A percentile compares a stretch with the other conserved stretches of the same genome.
Conservation (phyloP, 2,888 invertebrate species). For the Erebia epiphron region DNA sequence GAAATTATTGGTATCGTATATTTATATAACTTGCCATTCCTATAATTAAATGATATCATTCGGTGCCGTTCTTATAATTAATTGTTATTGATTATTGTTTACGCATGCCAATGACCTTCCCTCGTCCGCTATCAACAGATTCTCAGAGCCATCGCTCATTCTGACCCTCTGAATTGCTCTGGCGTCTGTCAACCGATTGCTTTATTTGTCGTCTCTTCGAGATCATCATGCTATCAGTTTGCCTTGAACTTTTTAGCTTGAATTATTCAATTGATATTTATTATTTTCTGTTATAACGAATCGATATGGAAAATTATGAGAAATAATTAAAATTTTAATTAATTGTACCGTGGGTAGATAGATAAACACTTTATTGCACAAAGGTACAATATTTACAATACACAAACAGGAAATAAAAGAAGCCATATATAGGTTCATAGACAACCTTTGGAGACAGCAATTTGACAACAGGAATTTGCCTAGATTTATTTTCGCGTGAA, state of each 20-base stretch:
- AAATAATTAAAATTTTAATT: no score
- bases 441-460: no score
- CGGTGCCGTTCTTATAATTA: constrained; percentile 26
- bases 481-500: no score
- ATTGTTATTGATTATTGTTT: constrained; percentile 34
- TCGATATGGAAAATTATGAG: no score
- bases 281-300: no score
- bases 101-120: constrained; percentile 42
- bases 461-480: no score
- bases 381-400: no score
- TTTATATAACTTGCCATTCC: constrained; percentile 27
- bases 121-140: constrained; percentile 28
- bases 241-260: constrained; percentile 29
- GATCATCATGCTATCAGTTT: constrained; percentile 23
- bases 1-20: constrained; percentile 25
- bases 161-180: constrained; percentile 19
- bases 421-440: no score
- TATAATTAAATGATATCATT: constrained; percentile 14
- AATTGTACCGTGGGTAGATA: no score
- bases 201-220: constrained; percentile 29
- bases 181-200: constrained; percentile 18
- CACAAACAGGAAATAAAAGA: no score
- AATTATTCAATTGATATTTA: background rate
- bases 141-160: constrained; percentile 22
- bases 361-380: no score